Base-by-base conservation (phyloP, 2,888 invertebrate genomes). In the Caenorhabditis sinica region DNA sequence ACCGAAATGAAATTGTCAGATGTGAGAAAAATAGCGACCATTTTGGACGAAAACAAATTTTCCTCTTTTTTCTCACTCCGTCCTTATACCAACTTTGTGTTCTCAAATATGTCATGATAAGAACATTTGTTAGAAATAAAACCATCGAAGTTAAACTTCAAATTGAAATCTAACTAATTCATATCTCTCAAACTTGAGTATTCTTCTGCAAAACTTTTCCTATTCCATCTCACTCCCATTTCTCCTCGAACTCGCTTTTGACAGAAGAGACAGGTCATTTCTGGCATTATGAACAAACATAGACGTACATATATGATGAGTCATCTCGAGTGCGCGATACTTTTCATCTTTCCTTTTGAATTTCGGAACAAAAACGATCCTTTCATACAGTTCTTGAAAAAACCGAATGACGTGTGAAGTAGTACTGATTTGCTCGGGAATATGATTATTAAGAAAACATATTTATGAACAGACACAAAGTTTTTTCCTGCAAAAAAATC, bases 241-340 rank as follows among this genome's bases (percentile, higher is more conserved):
- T 40, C 45, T 45, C 65, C n/a, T 49, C 49, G 45, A 49, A 65
- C 45, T 45, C 45, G 43, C 65, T 28, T 65, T 65, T 65, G 65
- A 65, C 45, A 65, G 65, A 17, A 65, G 65, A 65, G 65, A 65
- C 65, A 49, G 65, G 65, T 65, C 65, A 65, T 45, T 40, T 30
- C 65, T 43, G 56, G 43, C 66, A 75, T 66, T 63, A 75, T 76
- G 36, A 30, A 69, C 77, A 77, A 77, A 77, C 56, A 77, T 51
- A 20, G 23, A 20, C 58, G 20, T 40, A 23, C 56, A 28, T 53
- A 58, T 68, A 75, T 25, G 51, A 77, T 77, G 77, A 77, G 61
- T 77, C 77, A 77, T 61, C 17, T 69, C 60, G 6, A 66, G 66
- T 68, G 51, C 40, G 36, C 75, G 60, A 77, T 77, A 77, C 76